Conservation (phyloP, 2,888 invertebrate species). For the Macaria notata region DNA sequence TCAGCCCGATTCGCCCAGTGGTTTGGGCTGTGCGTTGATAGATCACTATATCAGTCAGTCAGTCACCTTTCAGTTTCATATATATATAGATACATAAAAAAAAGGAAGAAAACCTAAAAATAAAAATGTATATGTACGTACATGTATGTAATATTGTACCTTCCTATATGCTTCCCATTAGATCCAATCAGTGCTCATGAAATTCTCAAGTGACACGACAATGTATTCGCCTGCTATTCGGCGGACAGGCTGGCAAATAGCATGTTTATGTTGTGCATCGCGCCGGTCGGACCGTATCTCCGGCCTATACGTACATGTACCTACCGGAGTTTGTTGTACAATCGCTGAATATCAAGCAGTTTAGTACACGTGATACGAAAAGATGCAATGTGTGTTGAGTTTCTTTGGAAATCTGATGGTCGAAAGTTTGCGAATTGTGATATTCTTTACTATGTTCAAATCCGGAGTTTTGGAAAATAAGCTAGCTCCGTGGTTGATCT, state of each 20-base stretch:
- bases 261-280: constrained; percentile 22
- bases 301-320: neutral
- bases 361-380: constrained; percentile 1
- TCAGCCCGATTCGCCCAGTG: too few species aligned
- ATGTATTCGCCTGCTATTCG: constrained; percentile 1
- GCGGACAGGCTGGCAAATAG: constrained; percentile 12
- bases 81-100: too few species aligned
- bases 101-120: too few species aligned
- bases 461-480: too few species aligned
- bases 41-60: too few species aligned
- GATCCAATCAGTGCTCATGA: constrained; percentile 16
- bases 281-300: constrained; percentile 33
- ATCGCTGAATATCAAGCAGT: constrained; percentile 22
- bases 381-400: neutral
- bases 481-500: too few species aligned
- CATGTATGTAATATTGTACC: neutral
- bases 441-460: too few species aligned
- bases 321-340: constrained; percentile 7
- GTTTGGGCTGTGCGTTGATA: too few species aligned
- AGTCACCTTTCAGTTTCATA: too few species aligned
- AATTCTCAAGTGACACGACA: constrained; percentile 16
- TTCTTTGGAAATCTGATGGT: too few species aligned
- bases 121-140: too few species aligned
- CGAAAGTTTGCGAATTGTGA: too few species aligned
- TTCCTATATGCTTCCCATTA: neutral